Conservation (phyloP, 2,797 vertebrate genomes). For the Hemitrygon akajei region DNA sequence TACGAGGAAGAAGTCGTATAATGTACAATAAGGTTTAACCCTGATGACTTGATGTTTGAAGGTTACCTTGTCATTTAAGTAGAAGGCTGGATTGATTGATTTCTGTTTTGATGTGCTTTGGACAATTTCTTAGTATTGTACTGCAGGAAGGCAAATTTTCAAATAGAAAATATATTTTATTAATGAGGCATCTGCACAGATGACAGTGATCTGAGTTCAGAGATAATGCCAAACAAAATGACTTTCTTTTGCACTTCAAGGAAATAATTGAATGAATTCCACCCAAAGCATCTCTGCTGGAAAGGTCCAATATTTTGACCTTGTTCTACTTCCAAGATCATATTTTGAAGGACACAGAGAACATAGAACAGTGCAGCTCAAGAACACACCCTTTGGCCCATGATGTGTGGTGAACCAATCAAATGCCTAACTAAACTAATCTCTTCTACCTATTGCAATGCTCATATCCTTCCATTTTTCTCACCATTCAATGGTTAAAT, state of each 20-base stretch:
- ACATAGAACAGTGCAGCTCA: no score
- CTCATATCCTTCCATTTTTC: no score
- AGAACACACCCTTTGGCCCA: no score
- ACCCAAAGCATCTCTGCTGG: not conserved
- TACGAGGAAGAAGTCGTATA: not conserved
- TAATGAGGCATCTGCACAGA: not conserved
- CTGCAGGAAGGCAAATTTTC: not conserved
- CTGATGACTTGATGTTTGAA: conserved; percentile 23
- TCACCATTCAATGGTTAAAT: no score
- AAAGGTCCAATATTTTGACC: not conserved
- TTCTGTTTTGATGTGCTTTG: not conserved
- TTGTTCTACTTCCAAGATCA: not conserved
- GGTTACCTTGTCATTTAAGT: conserved; percentile 25
- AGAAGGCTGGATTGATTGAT: conserved; percentile 13
- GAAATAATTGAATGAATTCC: not conserved
- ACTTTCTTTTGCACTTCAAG: not conserved
- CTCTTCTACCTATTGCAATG: no score
- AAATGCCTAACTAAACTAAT: no score
- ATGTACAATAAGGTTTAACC: conserved; percentile 20
- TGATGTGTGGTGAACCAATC: no score
- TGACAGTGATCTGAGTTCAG: not conserved
- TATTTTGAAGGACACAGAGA: not conserved
- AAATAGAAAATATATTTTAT: not conserved
- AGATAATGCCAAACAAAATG: not conserved
- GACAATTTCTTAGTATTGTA: not conserved